phyloP scores from a whole-genome alignment of 1,140 invertebrate genomes.

The Heterodera carotae region DNA sequence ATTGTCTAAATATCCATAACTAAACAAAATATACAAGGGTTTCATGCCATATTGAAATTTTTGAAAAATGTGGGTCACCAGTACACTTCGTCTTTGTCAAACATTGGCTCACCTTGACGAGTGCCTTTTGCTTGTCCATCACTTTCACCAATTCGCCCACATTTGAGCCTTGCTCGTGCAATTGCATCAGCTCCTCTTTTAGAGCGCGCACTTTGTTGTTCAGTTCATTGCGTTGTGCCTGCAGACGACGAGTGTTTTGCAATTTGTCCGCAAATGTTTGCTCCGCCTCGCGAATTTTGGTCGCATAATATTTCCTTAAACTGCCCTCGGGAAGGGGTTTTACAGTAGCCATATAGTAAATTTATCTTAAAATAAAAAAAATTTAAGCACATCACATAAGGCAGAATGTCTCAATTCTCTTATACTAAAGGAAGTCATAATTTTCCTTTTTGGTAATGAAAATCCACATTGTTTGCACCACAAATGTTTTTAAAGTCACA shows the following conservation, averaged over 20 bases:
- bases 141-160: conserved; percentile 99
- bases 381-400: background rate
- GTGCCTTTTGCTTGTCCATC: conserved; percentile 99
- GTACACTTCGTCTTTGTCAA: no score
- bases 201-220: conserved; percentile 96
- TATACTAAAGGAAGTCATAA: no score
- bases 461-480: no score
- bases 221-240: conserved; percentile 97
- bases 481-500: no score
- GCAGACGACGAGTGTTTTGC: conserved; percentile 91
- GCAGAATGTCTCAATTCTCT: background rate
- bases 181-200: conserved; percentile 90
- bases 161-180: conserved; percentile 99
- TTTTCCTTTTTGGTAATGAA: no score
- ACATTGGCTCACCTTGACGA: conserved; percentile 85
- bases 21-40: no score
- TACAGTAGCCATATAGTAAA: background rate
- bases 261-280: conserved; percentile 93
- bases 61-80: no score
- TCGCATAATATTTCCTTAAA: conserved; percentile 53
- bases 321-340: background rate
- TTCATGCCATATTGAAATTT: no score
- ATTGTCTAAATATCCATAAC: no score
- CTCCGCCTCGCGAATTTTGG: conserved; percentile 63
- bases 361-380: background rate